Evolutionary conservation across 2,888 invertebrate genomes (phyloP).

Genomic region (Sminthurides aquaticus): DNA sequence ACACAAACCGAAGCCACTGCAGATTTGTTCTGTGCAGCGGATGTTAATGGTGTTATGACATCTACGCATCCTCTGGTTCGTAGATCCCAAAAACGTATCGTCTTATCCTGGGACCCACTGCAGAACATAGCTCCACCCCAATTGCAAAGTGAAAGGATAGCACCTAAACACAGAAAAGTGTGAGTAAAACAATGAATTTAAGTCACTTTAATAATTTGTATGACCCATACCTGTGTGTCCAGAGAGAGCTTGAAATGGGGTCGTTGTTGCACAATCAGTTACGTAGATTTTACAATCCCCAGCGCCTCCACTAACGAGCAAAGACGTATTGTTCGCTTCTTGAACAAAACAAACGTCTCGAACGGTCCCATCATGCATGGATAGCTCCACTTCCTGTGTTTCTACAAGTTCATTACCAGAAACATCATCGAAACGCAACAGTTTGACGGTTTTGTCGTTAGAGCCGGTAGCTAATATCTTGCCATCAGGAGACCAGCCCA

Average conservation of each 20-base stretch:
- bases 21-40: slow-evolving; percentile 48
- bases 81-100: slow-evolving; percentile 95
- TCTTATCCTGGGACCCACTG: slow-evolving; percentile 94
- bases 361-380: slow-evolving; percentile 98
- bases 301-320: slow-evolving; percentile 93
- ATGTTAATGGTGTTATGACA: slow-evolving; percentile 69
- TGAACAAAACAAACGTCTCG: slow-evolving; percentile 95
- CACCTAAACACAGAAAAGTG: slow-evolving; percentile 51
- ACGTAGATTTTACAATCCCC: slow-evolving; percentile 98
- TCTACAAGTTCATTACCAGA: slow-evolving; percentile 61
- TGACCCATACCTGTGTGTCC: slow-evolving; percentile 67
- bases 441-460: slow-evolving; percentile 95
- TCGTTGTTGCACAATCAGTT: slow-evolving; percentile 92
- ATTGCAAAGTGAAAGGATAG: slow-evolving; percentile 85
- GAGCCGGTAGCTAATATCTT: slow-evolving; percentile 96
- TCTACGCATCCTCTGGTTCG: slow-evolving; percentile 89
- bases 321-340: slow-evolving; percentile 81
- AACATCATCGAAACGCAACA: slow-evolving; percentile 88
- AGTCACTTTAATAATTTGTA: slow-evolving; percentile 2
- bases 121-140: slow-evolving; percentile 98
- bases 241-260: slow-evolving; percentile 78
- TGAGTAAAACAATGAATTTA: neutral
- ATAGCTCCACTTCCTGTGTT: slow-evolving; percentile 68
- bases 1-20: slow-evolving; percentile 91
- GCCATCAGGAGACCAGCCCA: slow-evolving; percentile 93